Evolutionary conservation across 2,797 vertebrate genomes (phyloP).

Genomic region (Mus minutoides): DNA sequence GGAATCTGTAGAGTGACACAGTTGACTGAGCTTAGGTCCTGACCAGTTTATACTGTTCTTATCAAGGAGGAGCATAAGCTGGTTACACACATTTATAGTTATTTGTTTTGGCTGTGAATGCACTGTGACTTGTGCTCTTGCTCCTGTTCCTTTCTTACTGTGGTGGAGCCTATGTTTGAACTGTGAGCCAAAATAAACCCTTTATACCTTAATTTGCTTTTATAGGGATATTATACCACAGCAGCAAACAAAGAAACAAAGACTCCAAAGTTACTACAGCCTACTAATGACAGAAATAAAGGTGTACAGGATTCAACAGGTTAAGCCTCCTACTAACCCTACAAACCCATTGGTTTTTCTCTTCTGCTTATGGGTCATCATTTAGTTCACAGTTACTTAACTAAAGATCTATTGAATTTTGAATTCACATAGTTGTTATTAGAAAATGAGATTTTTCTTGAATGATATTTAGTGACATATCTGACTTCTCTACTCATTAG

Average conservation of each 20-base stretch:
- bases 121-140: background rate
- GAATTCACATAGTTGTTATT: background rate
- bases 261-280: background rate
- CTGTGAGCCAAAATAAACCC: background rate
- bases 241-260: background rate
- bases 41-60: background rate
- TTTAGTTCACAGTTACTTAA: slow-evolving; percentile 17
- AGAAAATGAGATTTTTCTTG: slow-evolving; percentile 37
- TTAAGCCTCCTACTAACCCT: background rate
- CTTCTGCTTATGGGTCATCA: background rate
- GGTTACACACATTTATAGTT: background rate
- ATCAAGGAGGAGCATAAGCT: background rate
- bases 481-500: background rate
- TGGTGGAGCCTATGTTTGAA: background rate
- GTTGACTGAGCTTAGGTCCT: background rate
- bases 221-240: background rate
- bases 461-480: background rate
- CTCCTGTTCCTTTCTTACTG: background rate
- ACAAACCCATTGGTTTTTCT: background rate
- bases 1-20: background rate
- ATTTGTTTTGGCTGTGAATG: background rate
- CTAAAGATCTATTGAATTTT: background rate
- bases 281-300: background rate
- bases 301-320: background rate
- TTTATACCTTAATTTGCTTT: background rate